Conservation (phyloP, 2,888 invertebrate genomes). For the Brenthis daphne region DNA sequence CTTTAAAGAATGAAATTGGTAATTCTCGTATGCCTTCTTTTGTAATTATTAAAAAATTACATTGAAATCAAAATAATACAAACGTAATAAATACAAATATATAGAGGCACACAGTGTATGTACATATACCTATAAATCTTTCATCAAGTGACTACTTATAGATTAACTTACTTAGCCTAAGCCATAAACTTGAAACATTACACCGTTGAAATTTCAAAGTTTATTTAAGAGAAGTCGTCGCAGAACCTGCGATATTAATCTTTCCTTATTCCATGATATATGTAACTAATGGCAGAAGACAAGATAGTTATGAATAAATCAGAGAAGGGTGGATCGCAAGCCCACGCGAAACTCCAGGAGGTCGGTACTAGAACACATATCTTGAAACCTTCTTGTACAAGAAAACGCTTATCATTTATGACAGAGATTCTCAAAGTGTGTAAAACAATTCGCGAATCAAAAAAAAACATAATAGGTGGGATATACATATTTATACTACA, state of each 20-base stretch:
- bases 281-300: slow-evolving; percentile 27
- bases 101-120: neutral
- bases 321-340: slow-evolving; percentile 30
- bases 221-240: slow-evolving; percentile 23
- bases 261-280: slow-evolving; percentile 27
- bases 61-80: too few relatives aligned
- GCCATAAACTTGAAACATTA: slow-evolving; percentile 12
- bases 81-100: neutral
- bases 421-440: neutral
- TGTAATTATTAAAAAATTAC: neutral
- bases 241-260: slow-evolving; percentile 23
- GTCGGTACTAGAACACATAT: slow-evolving; percentile 25
- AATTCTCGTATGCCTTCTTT: neutral
- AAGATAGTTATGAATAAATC: slow-evolving; percentile 35
- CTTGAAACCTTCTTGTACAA: slow-evolving; percentile 16
- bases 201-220: slow-evolving; percentile 14
- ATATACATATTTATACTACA: too few relatives aligned
- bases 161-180: neutral
- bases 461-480: too few relatives aligned
- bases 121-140: slow-evolving; percentile 1
- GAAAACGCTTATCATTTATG: slow-evolving; percentile 22
- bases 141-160: neutral
- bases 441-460: neutral
- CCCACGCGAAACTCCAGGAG: slow-evolving; percentile 41
- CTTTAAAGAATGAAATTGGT: slow-evolving; percentile 14